phyloP scores from a whole-genome alignment of 2,797 vertebrate species.

The Epinephelus malabaricus region DNA sequence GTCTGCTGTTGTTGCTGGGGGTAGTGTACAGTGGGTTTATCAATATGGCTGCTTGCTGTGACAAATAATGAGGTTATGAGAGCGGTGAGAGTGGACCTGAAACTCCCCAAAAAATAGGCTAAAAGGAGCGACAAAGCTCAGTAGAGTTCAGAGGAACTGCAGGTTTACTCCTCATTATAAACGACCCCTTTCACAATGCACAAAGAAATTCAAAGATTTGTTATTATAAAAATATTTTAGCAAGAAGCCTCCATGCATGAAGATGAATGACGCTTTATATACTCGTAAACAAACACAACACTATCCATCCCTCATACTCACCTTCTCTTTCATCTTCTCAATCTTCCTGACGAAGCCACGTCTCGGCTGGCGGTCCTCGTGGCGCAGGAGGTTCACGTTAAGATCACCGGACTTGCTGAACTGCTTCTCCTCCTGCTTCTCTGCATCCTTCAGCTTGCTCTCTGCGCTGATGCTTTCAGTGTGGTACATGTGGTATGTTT shows the following conservation, averaged over 20 bases:
- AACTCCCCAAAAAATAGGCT: not conserved
- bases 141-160: not conserved
- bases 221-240: slow-evolving; percentile 4
- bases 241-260: not conserved
- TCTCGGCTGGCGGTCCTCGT: slow-evolving; percentile 93
- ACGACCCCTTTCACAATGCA: no score
- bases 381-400: slow-evolving; percentile 94
- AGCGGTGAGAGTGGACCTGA: not conserved
- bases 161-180: not conserved
- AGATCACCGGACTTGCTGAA: slow-evolving; percentile 96
- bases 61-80: not conserved
- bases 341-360: slow-evolving; percentile 95
- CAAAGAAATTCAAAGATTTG: not conserved
- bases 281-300: not conserved
- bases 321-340: slow-evolving; percentile 99
- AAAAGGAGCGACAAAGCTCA: not conserved
- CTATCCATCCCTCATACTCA: slow-evolving; percentile 26
- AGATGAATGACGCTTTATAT: not conserved
- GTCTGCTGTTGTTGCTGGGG: not conserved
- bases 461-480: slow-evolving; percentile 97
- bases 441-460: slow-evolving; percentile 98
- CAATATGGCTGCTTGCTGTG: slow-evolving; percentile 3
- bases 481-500: slow-evolving; percentile 99
- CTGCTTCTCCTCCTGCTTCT: slow-evolving; percentile 99
- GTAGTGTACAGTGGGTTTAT: not conserved